Evolutionary conservation across 2,113 vertebrate genomes (phyloP).

Genomic region (Macrotis lagotis): DNA sequence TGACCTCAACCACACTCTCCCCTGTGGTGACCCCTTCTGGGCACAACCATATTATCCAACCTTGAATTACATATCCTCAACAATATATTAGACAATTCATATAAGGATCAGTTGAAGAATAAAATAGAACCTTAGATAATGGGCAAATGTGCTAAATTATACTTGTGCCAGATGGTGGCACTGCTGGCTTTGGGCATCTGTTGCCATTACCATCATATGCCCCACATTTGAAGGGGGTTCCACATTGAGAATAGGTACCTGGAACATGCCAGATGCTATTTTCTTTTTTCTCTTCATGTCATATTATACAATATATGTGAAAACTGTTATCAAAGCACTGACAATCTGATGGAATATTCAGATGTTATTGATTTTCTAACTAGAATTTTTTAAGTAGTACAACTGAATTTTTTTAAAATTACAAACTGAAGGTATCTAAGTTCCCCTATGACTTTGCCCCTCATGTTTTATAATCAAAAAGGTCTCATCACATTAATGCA

Average conservation of each 20-base stretch:
- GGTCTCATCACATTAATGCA: accelerated
- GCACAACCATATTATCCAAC: not conserved
- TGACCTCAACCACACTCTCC: not conserved
- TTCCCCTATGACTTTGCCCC: not conserved
- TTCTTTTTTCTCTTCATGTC: not conserved
- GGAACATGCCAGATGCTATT: not conserved
- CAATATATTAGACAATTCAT: not conserved
- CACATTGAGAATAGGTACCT: not conserved
- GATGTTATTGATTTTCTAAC: accelerated
- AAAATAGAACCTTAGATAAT: not conserved
- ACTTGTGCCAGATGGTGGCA: conserved; percentile 60
- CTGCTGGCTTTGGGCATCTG: conserved; percentile 37
- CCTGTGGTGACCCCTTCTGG: not conserved
- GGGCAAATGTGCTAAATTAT: not conserved
- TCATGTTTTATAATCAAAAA: not conserved
- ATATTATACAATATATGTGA: accelerated
- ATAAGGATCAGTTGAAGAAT: accelerated
- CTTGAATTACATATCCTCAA: not conserved
- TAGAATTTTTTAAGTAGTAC: not conserved
- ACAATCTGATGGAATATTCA: accelerated
- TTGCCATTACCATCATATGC: not conserved
- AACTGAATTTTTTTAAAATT: not conserved
- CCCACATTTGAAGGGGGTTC: not conserved
- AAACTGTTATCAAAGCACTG: not conserved
- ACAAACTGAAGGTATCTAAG: accelerated